Base-by-base conservation (phyloP, 2,888 invertebrate species). In the Leptinotarsa haldemani region DNA sequence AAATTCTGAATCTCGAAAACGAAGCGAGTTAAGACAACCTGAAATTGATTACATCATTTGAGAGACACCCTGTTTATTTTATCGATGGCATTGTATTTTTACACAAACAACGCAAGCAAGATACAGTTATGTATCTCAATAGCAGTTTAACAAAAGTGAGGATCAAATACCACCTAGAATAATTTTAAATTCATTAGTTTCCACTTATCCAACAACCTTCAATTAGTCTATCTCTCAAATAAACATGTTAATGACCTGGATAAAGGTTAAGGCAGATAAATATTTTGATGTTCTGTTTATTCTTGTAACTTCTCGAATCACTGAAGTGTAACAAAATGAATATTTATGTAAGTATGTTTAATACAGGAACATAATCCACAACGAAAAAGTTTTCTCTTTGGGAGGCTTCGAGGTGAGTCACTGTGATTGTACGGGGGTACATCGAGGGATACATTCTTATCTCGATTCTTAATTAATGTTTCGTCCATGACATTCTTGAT, bases 231-330 rank as follows among this genome's bases (percentile, higher is more conserved):
- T 40, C 40, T 16, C 18, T 25, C 61, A 25, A 61, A 58, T 15
- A 58, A 58, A 61, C 40, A 61, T 25, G 61, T 61, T 61, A 61
- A 61, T 61, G 25, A 30, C 61, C 30, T 30, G 9, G 40, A 61
- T 61, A 30, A 61, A 61, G 61, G 56, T 13, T 18, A 7, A 61
- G 61, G 18, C 56, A 61, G 61, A 61, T 61, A 61, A 61, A 61
- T 40, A 61, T 61, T 61, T 61, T n/a, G 40, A 52, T 66, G 25
- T 66, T 66, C 66, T 48, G 20, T 22, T 16, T 47, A 46, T 20
- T 65, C 7, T 65, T 48, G 9, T 52, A 48, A 18, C 50, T 50
- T n/a, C 30, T 46, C 13, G 40, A 18, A 13, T 22, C 12, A 65
- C 20, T 15, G 2, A 65, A 47, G 65, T 47, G 18, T 65, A 50